Conservation (phyloP, 1,140 invertebrate species). For the Acromyrmex charruanus region DNA sequence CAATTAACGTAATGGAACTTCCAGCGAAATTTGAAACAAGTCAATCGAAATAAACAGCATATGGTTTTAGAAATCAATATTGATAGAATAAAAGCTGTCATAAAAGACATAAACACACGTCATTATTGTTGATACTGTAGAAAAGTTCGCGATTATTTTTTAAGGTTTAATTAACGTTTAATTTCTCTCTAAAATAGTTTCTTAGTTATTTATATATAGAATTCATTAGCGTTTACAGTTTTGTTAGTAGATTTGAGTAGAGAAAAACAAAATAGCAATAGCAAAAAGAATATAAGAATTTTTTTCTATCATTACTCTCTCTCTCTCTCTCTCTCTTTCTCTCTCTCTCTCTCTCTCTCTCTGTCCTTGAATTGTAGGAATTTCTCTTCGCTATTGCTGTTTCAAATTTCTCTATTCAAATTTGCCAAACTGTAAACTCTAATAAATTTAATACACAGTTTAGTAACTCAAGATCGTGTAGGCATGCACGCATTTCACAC, state of each 20-base stretch:
- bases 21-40: not conserved
- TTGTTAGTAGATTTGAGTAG: too few species aligned
- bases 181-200: constrained; percentile 6
- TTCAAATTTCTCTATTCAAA: constrained; percentile 43
- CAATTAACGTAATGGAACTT: constrained; percentile 34
- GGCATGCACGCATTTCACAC: constrained; percentile 37
- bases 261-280: too few species aligned
- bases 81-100: not conserved
- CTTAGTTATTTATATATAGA: too few species aligned
- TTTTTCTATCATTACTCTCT: too few species aligned
- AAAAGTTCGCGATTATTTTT: not conserved
- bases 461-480: constrained; percentile 35
- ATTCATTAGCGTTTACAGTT: too few species aligned
- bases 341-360: too few species aligned
- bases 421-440: constrained; percentile 50
- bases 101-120: not conserved
- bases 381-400: not conserved
- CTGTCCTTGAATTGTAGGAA: not conserved
- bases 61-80: not conserved
- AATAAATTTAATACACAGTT: constrained; percentile 30
- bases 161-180: not conserved
- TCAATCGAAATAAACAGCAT: not conserved
- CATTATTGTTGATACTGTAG: not conserved
- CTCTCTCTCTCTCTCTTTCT: too few species aligned
- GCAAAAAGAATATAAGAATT: too few species aligned